Base-by-base conservation (phyloP, 2,888 invertebrate genomes). In the Epirrita christyi region DNA sequence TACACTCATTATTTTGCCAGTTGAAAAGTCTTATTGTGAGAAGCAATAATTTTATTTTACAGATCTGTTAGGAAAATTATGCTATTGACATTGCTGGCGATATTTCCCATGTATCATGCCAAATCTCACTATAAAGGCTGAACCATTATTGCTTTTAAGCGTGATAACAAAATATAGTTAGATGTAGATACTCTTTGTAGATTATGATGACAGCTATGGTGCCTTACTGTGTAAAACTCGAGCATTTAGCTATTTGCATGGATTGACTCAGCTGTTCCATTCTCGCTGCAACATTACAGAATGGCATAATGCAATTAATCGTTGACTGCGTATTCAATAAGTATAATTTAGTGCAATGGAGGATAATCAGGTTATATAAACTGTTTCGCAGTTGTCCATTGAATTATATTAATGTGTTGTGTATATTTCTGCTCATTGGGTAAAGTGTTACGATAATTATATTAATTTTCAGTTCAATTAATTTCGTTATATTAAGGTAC, bases 261-360 rank as follows among this genome's bases (percentile, higher is more conserved):
- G 11, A 40, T 14, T 49, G 27, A 3, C 11, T 41, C 47, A 59
- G 59, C 55, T 38, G 51, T 41, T 10, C 15, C 13, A 6, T 1
- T 0, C 11, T 0, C 43, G 36, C 59, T 59, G 34, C 21, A 41
- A 11, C 55, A 29, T 29, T 36, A 4, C 29, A 53, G 14, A 54
- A 55, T 43, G 75, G 78, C 78, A 76, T 83, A 85, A 84, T 85
- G 83, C 81, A 82, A 88, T 59, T 88, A 86, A 85, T 86, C 71
- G 75, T 71, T 72, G 66, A 67, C 47, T 53, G 59, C 65, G 67
- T 80, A 78, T 81, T 80, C 71, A 74, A 78, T 76, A 76, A 76
- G 73, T 70, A 72, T 74, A 73, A 74, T 76, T 78, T 74, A 72
- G 67, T 73, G 71, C 72, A 70, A 73, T 67, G 70, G 63, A 59